Evolutionary conservation across 2,797 vertebrate species (phyloP).

Genomic region (Oceanodroma leucorhoa): DNA sequence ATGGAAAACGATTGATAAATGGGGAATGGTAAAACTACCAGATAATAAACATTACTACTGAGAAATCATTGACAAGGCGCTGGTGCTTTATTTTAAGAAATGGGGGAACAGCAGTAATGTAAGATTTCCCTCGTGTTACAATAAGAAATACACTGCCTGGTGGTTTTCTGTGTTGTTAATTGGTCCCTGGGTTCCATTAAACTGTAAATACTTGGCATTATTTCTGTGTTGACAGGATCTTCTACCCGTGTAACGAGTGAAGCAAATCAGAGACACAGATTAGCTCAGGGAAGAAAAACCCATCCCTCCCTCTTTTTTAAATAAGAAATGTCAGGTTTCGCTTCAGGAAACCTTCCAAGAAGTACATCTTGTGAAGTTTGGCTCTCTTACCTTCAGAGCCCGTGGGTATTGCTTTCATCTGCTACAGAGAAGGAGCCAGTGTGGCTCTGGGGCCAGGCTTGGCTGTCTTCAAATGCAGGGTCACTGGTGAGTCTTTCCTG

Average conservation of each 20-base stretch:
- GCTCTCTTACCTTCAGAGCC: not conserved
- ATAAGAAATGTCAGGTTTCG: not conserved
- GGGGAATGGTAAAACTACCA: not conserved
- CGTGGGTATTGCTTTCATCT: not conserved
- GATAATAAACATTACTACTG: constrained; percentile 65
- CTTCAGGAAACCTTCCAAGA: not conserved
- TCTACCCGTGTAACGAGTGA: constrained; percentile 1
- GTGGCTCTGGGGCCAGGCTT: not conserved
- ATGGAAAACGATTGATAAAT: not conserved
- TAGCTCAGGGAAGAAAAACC: not conserved
- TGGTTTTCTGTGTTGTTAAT: constrained; percentile 46
- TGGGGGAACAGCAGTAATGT: not conserved
- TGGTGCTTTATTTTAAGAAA: constrained; percentile 54
- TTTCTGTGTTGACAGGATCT: constrained; percentile 52
- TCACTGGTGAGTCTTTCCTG: not conserved
- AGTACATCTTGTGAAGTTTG: not conserved
- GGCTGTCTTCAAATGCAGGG: not conserved
- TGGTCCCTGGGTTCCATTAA: constrained; percentile 62
- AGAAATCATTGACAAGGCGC: constrained; percentile 3
- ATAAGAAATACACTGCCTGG: constrained; percentile 11
- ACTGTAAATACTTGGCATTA: constrained; percentile 43
- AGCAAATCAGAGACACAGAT: constrained; percentile 25
- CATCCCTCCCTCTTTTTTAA: not conserved
- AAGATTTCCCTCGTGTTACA: constrained; percentile 8
- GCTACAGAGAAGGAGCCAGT: not conserved